Base-by-base conservation (phyloP, 2,888 invertebrate genomes). In the Leucoma salicis region DNA sequence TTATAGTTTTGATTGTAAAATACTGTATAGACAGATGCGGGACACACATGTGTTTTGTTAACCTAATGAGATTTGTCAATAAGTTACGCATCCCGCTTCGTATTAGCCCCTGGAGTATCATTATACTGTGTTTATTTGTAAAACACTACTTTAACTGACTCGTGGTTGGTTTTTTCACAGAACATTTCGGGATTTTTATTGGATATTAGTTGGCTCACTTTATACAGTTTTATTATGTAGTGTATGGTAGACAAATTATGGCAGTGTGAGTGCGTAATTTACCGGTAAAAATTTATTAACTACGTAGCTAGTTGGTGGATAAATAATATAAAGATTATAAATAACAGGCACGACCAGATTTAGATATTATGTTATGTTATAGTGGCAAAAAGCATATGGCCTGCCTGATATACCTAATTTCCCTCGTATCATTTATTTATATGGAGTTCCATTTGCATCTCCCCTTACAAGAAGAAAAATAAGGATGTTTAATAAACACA, bases 1-100 rank as follows among this genome's bases (percentile, higher is more conserved):
- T 73, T 73, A 58, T 73, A 29, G 70, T 64, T 62, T 70, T 72
- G 67, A 76, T 80, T 75, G 76, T 80, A 64, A 75, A 80, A 74
- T 78, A 71, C 67, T 70, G 67, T 58, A 74, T 63, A 61, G 73
- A 72, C 86, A 87, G 82, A 84, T 87, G 86, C 74, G 74, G 63
- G 70, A 62, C 53, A 68, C 86, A 85, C 84, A 80, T 88, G 87
- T 78, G 73, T 87, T 86, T 83, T 85, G 86, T 87, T 86, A 83
- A 67, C 66, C 70, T 85, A 85, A 87, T 86, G 79, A 82, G 76
- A 69, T 77, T 74, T 77, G 86, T 82, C 84, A 81, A 79, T 85
- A 80, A 84, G 78, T 75, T 74, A 82, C 80, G 82, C 72, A 82
- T 77, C 79, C 53, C 53, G 51, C 69, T 57, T 51, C 39, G 39